Conservation (phyloP, 2,113 vertebrate species). For the Baryphthengus martii region DNA sequence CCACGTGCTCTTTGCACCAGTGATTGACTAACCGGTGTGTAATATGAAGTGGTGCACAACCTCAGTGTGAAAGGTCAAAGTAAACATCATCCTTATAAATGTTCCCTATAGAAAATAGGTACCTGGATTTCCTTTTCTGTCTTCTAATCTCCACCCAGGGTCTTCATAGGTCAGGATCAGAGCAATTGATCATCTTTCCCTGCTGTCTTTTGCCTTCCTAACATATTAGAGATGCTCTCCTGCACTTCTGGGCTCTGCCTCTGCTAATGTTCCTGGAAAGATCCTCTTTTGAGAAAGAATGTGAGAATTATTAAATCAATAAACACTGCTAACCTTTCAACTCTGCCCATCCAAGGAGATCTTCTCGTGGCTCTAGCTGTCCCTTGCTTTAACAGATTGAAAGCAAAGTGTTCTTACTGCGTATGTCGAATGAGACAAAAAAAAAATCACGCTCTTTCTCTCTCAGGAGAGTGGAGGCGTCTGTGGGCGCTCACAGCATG, state of each 20-base stretch:
- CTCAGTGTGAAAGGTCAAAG: background rate
- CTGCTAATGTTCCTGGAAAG: constrained; percentile 40
- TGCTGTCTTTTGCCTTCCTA: background rate
- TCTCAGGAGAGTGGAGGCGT: background rate
- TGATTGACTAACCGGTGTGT: background rate
- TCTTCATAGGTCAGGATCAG: constrained; percentile 9
- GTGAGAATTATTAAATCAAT: constrained; percentile 67
- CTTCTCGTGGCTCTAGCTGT: background rate
- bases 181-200: background rate
- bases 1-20: background rate
- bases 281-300: constrained; percentile 48
- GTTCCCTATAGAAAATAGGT: background rate
- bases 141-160: background rate
- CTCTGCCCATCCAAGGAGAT: constrained; percentile 27
- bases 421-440: background rate
- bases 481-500: background rate
- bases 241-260: background rate
- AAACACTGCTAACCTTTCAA: constrained; percentile 55
- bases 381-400: background rate
- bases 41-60: background rate
- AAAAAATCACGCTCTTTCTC: background rate
- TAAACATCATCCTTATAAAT: background rate
- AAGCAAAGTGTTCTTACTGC: background rate
- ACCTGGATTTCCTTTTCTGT: background rate
- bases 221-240: background rate